phyloP scores from a whole-genome alignment of 2,888 invertebrate genomes.

The Acrobasis suavella region DNA sequence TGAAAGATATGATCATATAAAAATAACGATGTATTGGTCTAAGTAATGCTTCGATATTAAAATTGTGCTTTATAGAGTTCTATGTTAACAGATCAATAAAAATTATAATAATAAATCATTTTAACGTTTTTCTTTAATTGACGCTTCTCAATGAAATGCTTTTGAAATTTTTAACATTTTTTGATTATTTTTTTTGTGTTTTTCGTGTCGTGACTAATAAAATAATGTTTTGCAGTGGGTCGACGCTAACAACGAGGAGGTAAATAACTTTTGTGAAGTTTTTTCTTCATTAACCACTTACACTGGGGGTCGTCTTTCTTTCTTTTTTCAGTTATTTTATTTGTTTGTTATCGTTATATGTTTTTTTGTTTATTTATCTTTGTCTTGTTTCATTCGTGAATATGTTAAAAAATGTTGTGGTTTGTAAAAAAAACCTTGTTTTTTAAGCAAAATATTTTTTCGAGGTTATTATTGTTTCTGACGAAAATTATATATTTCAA shows the following conservation, averaged over 20 bases:
- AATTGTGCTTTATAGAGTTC: conserved; percentile 57
- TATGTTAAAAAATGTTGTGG: neutral
- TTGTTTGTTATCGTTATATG: conserved; percentile 32
- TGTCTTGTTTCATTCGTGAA: neutral
- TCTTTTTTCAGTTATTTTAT: conserved; percentile 11
- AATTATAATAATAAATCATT: conserved; percentile 44
- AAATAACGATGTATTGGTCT: conserved; percentile 3
- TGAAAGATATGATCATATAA: conserved; percentile 4
- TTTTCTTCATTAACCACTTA: conserved; percentile 28
- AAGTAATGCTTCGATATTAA: conserved; percentile 24
- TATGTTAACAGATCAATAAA: conserved; percentile 56
- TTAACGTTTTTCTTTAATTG: conserved; percentile 48
- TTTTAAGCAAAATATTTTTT: neutral
- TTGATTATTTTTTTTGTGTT: conserved; percentile 42
- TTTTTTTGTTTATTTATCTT: conserved; percentile 29
- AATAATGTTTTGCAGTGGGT: conserved; percentile 84
- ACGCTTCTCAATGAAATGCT: conserved; percentile 70
- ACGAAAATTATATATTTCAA: neutral
- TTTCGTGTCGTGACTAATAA: conserved; percentile 69
- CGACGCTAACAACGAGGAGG: conserved; percentile 86
- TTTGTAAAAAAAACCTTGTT: neutral
- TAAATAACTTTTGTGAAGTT: conserved; percentile 63
- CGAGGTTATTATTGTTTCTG: neutral
- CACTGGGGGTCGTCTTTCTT: conserved; percentile 26
- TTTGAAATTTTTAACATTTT: conserved; percentile 50